Evolutionary conservation across 2,888 invertebrate genomes (phyloP).

Genomic region (Pheosia tremula): DNA sequence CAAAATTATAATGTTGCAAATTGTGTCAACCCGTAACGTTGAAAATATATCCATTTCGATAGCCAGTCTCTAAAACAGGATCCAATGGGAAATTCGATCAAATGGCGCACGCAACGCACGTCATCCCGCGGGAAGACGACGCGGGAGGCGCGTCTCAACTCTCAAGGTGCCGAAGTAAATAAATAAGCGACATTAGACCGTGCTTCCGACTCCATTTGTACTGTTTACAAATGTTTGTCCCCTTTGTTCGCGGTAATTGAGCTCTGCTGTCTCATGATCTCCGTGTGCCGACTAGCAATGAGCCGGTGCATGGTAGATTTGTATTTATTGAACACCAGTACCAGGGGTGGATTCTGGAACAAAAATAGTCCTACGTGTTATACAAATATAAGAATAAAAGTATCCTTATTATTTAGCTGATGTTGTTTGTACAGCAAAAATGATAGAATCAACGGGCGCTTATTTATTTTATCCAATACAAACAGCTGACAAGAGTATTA

Average conservation of each 20-base stretch:
- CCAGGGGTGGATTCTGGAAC: not conserved
- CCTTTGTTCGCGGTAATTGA: conserved; percentile 31
- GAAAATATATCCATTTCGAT: conserved; percentile 46
- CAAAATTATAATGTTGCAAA: not conserved
- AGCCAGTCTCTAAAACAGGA: conserved; percentile 40
- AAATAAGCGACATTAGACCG: conserved; percentile 34
- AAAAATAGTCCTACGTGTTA: conserved; percentile 7
- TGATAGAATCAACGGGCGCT: not conserved
- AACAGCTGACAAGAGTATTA: not conserved
- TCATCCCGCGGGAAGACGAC: not conserved
- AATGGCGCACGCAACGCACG: conserved; percentile 7
- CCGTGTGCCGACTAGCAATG: conserved; percentile 15
- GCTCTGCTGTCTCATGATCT: conserved; percentile 21
- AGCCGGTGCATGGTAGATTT: conserved; percentile 7
- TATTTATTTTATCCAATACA: not conserved
- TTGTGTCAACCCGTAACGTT: conserved; percentile 28
- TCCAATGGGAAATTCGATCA: conserved; percentile 48
- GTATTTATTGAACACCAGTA: conserved; percentile 1
- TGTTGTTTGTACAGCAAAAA: not conserved
- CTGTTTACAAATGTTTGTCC: conserved; percentile 31
- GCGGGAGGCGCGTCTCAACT: conserved; percentile 14
- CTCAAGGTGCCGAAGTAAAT: conserved; percentile 26
- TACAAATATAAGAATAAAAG: conserved; percentile 6
- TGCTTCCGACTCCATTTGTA: conserved; percentile 30
- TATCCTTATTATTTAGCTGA: not conserved